Evolutionary conservation across 2,797 vertebrate genomes (phyloP).

Genomic region (Falco concolor): DNA sequence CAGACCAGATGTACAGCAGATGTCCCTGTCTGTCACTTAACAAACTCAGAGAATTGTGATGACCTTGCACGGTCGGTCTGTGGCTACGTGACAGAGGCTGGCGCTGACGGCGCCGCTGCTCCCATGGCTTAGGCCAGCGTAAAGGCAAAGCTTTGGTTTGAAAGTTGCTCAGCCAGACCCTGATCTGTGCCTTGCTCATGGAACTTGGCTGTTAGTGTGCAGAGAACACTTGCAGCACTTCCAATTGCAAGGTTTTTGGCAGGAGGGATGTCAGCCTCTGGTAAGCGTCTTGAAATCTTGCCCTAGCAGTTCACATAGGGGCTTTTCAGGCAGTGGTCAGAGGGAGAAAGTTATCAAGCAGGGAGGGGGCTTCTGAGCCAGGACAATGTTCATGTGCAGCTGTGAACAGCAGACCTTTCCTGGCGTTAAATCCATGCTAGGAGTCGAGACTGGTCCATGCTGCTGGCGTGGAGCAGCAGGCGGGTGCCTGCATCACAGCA

Average conservation of each 20-base stretch:
- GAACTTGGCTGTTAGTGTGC: rapidly evolving
- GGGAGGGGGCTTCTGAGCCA: neutral
- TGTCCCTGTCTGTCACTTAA: neutral
- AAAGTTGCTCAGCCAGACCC: neutral
- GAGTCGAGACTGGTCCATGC: neutral
- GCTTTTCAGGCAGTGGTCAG: neutral
- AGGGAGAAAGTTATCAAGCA: neutral
- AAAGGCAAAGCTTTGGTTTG: neutral
- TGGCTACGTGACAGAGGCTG: neutral
- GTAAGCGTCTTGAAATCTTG: neutral
- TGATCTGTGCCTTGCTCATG: neutral
- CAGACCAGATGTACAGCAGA: neutral
- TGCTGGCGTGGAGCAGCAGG: neutral
- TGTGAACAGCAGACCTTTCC: neutral
- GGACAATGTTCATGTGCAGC: neutral
- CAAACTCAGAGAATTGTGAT: rapidly evolving
- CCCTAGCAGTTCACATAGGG: neutral
- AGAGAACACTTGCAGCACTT: neutral
- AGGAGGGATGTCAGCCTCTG: neutral
- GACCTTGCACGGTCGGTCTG: neutral
- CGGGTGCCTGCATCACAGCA: neutral
- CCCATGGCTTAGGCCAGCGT: neutral
- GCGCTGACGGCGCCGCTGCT: rapidly evolving
- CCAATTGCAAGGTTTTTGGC: neutral
- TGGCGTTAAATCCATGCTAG: neutral